These are phyloP conservation scores for Hippopotamyrus pictus DNA, from an alignment of 2,797 vertebrate genomes.

Conservation along the genomic window DNA sequence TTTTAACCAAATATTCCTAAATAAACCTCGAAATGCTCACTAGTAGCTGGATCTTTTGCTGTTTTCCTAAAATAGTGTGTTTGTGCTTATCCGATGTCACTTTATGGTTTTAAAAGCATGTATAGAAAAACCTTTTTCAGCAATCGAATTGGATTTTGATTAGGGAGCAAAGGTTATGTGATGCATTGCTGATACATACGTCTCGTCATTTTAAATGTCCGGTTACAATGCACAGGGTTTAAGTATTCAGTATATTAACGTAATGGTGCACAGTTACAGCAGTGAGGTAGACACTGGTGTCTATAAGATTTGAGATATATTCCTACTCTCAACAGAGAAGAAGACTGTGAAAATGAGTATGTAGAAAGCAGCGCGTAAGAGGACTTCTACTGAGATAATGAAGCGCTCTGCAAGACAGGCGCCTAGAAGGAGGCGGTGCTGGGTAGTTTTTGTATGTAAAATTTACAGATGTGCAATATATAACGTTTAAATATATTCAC, in stretches of 20 bases:
- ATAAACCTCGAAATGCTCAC: neutral
- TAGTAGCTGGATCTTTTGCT: neutral
- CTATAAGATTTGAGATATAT: conserved; percentile 60
- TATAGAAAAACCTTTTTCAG: neutral
- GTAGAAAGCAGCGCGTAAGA: conserved; percentile 62
- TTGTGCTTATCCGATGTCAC: neutral
- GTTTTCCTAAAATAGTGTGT: neutral
- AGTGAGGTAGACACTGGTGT: conserved; percentile 55
- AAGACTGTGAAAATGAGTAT: conserved; percentile 61
- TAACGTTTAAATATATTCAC: neutral
- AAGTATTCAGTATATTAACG: neutral
- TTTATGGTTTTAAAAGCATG: neutral
- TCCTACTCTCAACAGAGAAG: neutral
- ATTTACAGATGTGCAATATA: neutral
- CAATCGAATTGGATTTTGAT: conserved; percentile 6
- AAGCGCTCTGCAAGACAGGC: conserved; percentile 53
- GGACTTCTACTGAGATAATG: conserved; percentile 59
- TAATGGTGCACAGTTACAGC: conserved; percentile 21
- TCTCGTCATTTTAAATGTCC: neutral
- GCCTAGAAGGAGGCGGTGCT: neutral
- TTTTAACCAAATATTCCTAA: neutral
- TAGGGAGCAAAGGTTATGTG: neutral
- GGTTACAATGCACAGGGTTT: neutral
- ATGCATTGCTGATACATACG: neutral
- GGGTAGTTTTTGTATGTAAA: neutral